Evolutionary conservation across 2,113 vertebrate species (phyloP).

Genomic region (Baryphthengus martii): DNA sequence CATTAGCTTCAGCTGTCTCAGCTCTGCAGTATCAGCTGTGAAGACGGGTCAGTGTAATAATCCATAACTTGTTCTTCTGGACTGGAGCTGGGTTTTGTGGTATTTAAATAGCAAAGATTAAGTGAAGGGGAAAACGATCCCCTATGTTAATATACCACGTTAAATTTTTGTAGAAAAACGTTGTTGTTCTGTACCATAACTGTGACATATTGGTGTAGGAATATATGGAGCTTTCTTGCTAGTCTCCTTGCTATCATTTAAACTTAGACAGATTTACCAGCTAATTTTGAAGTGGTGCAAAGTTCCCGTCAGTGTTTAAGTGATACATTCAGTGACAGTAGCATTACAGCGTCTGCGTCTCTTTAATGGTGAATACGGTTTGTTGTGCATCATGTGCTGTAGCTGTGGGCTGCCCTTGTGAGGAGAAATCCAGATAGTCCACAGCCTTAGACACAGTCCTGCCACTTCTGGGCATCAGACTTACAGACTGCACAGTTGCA

Average conservation of each 20-base stretch:
- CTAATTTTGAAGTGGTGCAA: not conserved
- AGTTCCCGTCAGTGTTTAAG: not conserved
- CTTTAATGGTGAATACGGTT: not conserved
- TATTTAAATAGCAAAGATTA: not conserved
- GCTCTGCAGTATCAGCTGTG: not conserved
- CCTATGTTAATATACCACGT: not conserved
- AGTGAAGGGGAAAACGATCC: not conserved
- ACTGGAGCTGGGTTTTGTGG: not conserved
- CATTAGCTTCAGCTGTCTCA: not conserved
- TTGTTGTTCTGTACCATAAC: not conserved
- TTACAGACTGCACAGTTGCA: not conserved
- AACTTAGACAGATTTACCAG: not conserved
- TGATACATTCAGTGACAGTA: not conserved
- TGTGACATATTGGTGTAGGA: not conserved
- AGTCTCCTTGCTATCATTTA: not conserved
- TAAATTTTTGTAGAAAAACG: not conserved
- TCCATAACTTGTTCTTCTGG: not conserved
- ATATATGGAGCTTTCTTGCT: not conserved
- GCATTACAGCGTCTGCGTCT: not conserved
- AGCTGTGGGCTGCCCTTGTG: not conserved
- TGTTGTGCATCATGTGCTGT: not conserved
- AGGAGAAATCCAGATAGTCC: rapidly evolving
- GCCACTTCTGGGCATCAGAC: not conserved
- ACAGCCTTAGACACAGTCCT: not conserved
- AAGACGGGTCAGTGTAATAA: not conserved